Percentiles rank a stretch among this genome's conserved stretches.
phyloP scores from a whole-genome alignment of 2,113 vertebrate genomes.

The Xiphophorus maculatus region DNA sequence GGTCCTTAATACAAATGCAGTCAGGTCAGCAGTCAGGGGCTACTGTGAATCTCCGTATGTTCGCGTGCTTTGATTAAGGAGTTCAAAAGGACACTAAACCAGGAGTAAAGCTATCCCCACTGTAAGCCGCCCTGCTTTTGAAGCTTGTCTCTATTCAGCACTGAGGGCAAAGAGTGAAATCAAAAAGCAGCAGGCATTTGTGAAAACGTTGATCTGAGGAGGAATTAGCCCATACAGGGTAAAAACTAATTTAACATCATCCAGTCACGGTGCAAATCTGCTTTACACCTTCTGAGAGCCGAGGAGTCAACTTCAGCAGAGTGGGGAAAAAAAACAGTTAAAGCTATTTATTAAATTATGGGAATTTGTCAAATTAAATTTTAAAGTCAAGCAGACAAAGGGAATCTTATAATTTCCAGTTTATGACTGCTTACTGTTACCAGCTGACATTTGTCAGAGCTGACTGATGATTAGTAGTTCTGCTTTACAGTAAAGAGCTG shows the following conservation, averaged over 20 bases:
- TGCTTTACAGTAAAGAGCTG: conserved; percentile 17
- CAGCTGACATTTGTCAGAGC: conserved; percentile 44
- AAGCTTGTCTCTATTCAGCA: conserved; percentile 47
- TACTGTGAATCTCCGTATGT: conserved; percentile 33
- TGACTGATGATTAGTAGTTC: conserved; percentile 44
- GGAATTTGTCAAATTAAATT: conserved; percentile 56
- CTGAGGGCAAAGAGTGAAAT: conserved; percentile 59
- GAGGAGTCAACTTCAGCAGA: conserved; percentile 22
- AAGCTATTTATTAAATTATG: conserved; percentile 42
- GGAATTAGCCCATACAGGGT: conserved; percentile 54
- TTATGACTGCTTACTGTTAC: conserved; percentile 33
- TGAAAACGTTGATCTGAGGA: conserved; percentile 43
- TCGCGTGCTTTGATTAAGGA: conserved; percentile 16
- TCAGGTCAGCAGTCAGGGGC: conserved; percentile 29
- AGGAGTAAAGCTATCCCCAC: conserved; percentile 5
- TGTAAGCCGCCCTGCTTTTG: conserved; percentile 37
- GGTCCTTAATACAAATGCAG: neutral
- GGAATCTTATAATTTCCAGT: conserved; percentile 31
- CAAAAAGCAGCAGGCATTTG: conserved; percentile 46
- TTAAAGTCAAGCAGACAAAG: conserved; percentile 41
- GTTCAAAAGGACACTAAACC: conserved; percentile 45
- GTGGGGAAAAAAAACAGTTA: conserved; percentile 15
- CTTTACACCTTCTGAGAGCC: conserved; percentile 57
- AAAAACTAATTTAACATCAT: conserved; percentile 64
- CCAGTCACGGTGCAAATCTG: conserved; percentile 48